Percentiles rank a stretch among this genome's conserved stretches.
Conservation (phyloP, 2,888 invertebrate genomes). For the Drosophila infuscata region DNA sequence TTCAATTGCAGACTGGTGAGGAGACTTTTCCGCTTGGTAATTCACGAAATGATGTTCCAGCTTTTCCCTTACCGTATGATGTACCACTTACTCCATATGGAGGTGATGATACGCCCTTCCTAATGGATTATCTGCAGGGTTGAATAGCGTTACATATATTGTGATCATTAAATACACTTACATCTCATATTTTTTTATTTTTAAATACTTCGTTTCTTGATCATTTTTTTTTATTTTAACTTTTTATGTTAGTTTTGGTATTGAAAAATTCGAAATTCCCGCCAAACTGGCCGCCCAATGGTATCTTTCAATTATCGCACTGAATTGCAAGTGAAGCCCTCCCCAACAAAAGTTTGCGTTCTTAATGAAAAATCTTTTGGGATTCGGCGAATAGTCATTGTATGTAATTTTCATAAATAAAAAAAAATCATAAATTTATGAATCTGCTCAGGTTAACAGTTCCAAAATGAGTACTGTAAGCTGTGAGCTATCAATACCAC, state of each 20-base stretch:
- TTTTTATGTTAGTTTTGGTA: not conserved
- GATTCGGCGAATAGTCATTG: not conserved
- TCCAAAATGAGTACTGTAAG: slow-evolving; percentile 2
- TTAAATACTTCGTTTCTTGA: not conserved
- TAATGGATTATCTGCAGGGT: slow-evolving; percentile 87
- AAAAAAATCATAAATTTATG: not conserved
- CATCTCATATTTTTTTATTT: not conserved
- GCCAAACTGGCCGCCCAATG: not conserved
- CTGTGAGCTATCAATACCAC: not conserved
- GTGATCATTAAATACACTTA: slow-evolving; percentile 15
- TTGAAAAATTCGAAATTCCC: not conserved
- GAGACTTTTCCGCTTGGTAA: slow-evolving; percentile 87
- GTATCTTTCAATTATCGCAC: not conserved
- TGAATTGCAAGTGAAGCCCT: not conserved
- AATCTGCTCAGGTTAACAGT: not conserved
- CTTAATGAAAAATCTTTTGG: not conserved
- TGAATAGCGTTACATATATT: slow-evolving; percentile 2
- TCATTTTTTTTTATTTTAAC: not conserved
- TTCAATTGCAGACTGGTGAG: slow-evolving; percentile 86
- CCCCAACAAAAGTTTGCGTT: not conserved
- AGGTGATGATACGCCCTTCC: slow-evolving; percentile 89
- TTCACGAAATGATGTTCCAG: slow-evolving; percentile 81
- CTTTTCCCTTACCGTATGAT: slow-evolving; percentile 92
- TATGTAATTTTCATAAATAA: not conserved
- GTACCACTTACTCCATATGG: slow-evolving; percentile 91